Evolutionary conservation across 2,797 vertebrate genomes (phyloP), one percentile per base, ranked within the genome.

Genomic region (Anniella stebbinsi): DNA sequence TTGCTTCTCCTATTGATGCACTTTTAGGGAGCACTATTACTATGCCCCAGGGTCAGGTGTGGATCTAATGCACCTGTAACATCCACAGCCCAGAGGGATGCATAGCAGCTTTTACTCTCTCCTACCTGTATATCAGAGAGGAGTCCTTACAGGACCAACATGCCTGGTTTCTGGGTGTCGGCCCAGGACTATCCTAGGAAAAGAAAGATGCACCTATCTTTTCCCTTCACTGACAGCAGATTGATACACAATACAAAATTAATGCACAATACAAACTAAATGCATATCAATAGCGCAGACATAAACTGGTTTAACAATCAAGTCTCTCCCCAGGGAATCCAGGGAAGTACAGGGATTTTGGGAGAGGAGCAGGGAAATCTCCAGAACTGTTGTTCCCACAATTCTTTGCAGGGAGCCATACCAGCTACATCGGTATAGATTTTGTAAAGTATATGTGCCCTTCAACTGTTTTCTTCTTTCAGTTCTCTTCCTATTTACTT

Each of bases 221-320:
- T 73, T n/a, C 48, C 77, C 13, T 28, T 51, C 66, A 69, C 12
- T 73, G 72, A 11, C 18, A 81, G 4, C 11, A 51, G 25, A 45
- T 87, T 81, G 75, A 23, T 66, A 66, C 36, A n/a, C n/a, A n/a
- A n/a, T n/a, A n/a, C n/a, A 30, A 82, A 87, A 73, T 33, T 72
- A 4, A 54, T 48, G 28, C 13, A 9, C 12, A 0, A 75, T 30
- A 41, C 57, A 75, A 83, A 76, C 18, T 75, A 36, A 30, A 15
- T 25, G 10, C 33, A 30, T 13, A 28, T 23, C 30, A 66, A 33
- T 33, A 70, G 33, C n/a, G 63, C 54, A 80, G 8, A 67, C 41
- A 25, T 88, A 41, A 63, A 70, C n/a, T 21, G 15, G 66, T 45
- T 45, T 80, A 33, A 72, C 41, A 63, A 25, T 73, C 51, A 38